phyloP scores from a whole-genome alignment of 53 echinoderm and acorn worm species.

The Holothuria scabra region DNA sequence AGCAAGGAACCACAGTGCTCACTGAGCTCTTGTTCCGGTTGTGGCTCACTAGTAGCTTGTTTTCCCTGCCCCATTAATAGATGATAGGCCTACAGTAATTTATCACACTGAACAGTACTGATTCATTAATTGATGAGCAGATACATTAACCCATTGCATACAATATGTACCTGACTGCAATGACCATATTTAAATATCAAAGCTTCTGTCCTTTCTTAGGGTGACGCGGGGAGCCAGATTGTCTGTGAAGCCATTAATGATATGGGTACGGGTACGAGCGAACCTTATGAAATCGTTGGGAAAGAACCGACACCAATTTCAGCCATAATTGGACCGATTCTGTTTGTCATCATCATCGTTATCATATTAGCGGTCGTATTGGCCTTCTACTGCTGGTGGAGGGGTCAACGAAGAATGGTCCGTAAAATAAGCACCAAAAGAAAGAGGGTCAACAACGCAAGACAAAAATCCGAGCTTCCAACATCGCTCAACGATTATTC shows the following conservation, averaged over 20 bases:
- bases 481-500: neutral
- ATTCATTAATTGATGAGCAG: too few relatives aligned
- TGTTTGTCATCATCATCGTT: conserved; percentile 56
- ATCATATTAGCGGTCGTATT: conserved; percentile 57
- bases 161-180: too few relatives aligned
- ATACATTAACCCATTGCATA: too few relatives aligned
- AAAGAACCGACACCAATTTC: conserved; percentile 49
- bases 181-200: too few relatives aligned
- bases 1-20: too few relatives aligned
- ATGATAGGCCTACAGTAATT: too few relatives aligned
- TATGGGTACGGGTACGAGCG: conserved; percentile 15
- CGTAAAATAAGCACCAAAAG: conserved; percentile 57
- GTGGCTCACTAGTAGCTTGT: too few relatives aligned
- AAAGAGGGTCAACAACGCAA: conserved; percentile 23
- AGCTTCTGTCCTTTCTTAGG: too few relatives aligned
- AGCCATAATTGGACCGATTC: conserved; percentile 61
- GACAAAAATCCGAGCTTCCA: conserved; percentile 35
- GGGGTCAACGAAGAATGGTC: conserved; percentile 58
- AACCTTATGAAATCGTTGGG: conserved; percentile 24
- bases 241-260: conserved; percentile 61
- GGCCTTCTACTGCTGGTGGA: conserved; percentile 64
- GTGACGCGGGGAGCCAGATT: conserved; percentile 48
- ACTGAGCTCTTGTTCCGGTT: too few relatives aligned
- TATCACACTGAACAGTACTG: too few relatives aligned
- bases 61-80: too few relatives aligned